These are phyloP conservation scores for Phoxinus phoxinus DNA, from an alignment of 2,113 vertebrate genomes.

Conservation along the genomic window DNA sequence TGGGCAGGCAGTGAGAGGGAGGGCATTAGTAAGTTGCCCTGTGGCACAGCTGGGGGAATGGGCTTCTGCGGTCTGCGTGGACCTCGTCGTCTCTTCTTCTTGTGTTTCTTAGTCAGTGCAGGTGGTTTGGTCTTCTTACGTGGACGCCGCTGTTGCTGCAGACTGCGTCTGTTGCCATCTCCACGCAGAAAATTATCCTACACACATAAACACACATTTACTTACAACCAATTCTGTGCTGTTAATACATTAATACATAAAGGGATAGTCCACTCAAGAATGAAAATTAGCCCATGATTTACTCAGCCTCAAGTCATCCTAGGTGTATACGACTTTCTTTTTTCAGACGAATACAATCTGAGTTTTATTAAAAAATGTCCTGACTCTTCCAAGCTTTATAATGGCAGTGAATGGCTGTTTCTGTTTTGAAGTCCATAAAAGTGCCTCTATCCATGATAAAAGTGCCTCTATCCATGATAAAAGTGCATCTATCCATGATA, in stretches of 20 bases:
- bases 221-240: background rate
- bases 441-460: too few relatives aligned
- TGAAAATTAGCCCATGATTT: too few relatives aligned
- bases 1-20: slow-evolving; percentile 90
- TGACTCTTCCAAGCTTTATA: too few relatives aligned
- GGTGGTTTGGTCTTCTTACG: slow-evolving; percentile 99
- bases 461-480: too few relatives aligned
- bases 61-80: slow-evolving; percentile 96
- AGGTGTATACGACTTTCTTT: too few relatives aligned
- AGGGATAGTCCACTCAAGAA: too few relatives aligned
- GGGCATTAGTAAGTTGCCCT: slow-evolving; percentile 98
- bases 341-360: too few relatives aligned
- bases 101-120: slow-evolving; percentile 99
- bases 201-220: background rate
- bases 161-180: slow-evolving; percentile 92
- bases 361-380: too few relatives aligned
- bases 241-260: background rate
- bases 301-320: too few relatives aligned
- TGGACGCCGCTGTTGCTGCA: slow-evolving; percentile 95
- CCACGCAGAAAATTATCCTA: slow-evolving; percentile 98
- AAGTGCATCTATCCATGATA: too few relatives aligned
- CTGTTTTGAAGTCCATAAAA: too few relatives aligned
- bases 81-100: slow-evolving; percentile 94
- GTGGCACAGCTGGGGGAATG: slow-evolving; percentile 95
- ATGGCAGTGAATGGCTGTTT: too few relatives aligned